phyloP scores from a whole-genome alignment of 2,113 vertebrate species.

The Carassius gibelio region DNA sequence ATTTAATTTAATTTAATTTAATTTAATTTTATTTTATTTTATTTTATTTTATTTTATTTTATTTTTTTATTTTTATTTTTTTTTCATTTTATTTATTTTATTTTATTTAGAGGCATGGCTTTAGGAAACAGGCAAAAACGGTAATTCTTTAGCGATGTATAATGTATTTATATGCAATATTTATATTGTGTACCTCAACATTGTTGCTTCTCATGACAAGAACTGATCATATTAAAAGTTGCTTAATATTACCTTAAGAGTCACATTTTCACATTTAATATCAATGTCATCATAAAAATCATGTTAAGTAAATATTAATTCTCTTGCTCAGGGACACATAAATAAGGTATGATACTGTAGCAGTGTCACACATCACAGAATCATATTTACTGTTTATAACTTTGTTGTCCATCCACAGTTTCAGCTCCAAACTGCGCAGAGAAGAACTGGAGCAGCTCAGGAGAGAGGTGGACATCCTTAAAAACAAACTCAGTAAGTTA shows the following conservation, averaged over 20 bases:
- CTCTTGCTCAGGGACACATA: neutral
- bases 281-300: neutral
- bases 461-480: constrained; percentile 79
- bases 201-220: neutral
- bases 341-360: neutral
- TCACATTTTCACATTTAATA: neutral
- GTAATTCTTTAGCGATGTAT: too few species aligned
- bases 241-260: neutral
- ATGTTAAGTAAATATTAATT: neutral
- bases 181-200: neutral
- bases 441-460: constrained; percentile 76
- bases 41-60: too few species aligned
- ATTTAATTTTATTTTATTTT: too few species aligned
- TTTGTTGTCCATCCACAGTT: constrained; percentile 57
- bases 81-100: too few species aligned
- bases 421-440: constrained; percentile 72
- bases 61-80: too few species aligned
- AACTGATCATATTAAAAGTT: neutral
- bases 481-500: constrained; percentile 76
- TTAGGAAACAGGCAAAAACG: too few species aligned
- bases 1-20: too few species aligned
- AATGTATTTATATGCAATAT: neutral
- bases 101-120: too few species aligned
- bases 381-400: neutral
- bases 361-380: neutral